These are phyloP conservation scores for Hylomyscus alleni DNA, from an alignment of 2,797 vertebrate species.

Conservation along the genomic window DNA sequence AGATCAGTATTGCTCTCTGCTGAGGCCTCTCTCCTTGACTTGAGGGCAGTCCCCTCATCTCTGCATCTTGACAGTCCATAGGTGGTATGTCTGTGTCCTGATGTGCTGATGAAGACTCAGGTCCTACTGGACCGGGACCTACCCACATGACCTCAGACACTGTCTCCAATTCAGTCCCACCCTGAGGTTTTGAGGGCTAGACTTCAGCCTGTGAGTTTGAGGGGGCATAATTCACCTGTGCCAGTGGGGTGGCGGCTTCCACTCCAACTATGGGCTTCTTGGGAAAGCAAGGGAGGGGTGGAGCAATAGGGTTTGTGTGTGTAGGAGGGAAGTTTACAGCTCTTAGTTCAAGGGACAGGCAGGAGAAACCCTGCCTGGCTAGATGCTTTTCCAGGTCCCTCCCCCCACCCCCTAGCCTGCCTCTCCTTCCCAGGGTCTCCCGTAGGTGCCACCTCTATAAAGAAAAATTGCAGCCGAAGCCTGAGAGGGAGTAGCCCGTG, in stretches of 20 bases:
- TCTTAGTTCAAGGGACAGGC: rapidly evolving
- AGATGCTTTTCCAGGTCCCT: not conserved
- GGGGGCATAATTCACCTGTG: not conserved
- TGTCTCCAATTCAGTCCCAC: not conserved
- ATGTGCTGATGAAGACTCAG: not conserved
- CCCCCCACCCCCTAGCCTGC: too few relatives aligned
- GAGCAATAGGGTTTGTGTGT: rapidly evolving
- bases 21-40: not conserved
- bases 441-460: not conserved
- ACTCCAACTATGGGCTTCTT: not conserved
- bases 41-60: not conserved
- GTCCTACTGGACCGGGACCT: not conserved
- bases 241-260: too few relatives aligned
- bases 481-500: not conserved
- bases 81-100: not conserved
- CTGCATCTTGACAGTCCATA: rapidly evolving
- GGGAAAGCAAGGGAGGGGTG: not conserved
- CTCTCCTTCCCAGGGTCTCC: not conserved
- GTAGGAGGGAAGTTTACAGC: not conserved
- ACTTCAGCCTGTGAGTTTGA: not conserved
- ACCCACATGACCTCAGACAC: not conserved
- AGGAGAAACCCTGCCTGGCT: not conserved
- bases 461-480: not conserved
- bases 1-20: not conserved
- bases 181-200: not conserved